These are phyloP conservation scores for Sander lucioperca DNA, from an alignment of 2,113 vertebrate genomes.

Conservation along the genomic window DNA sequence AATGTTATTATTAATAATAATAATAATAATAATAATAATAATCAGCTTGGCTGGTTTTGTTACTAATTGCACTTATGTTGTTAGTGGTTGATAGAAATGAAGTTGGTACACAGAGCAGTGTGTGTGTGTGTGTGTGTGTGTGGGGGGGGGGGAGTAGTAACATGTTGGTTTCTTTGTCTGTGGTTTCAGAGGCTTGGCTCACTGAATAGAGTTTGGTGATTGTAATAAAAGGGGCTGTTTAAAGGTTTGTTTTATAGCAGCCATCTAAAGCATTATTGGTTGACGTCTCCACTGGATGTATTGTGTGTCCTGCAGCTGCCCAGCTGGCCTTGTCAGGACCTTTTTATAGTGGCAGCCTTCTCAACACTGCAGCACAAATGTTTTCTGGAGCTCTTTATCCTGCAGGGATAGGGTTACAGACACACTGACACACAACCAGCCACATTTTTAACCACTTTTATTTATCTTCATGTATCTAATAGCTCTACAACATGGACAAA, in stretches of 20 bases:
- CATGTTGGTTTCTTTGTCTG: too few species aligned
- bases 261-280: not conserved
- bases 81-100: too few species aligned
- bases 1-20: too few species aligned
- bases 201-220: not conserved
- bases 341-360: slow-evolving; percentile 90
- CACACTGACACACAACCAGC: slow-evolving; percentile 37
- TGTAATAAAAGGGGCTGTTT: not conserved
- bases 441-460: slow-evolving; percentile 12
- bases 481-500: not conserved
- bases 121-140: too few species aligned
- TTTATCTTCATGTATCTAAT: not conserved
- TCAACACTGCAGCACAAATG: slow-evolving; percentile 80
- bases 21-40: too few species aligned
- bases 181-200: too few species aligned
- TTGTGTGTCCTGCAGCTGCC: slow-evolving; percentile 61
- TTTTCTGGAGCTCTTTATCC: slow-evolving; percentile 73
- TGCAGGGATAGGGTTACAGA: slow-evolving; percentile 76
- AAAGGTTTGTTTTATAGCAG: not conserved
- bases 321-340: slow-evolving; percentile 83
- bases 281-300: slow-evolving; percentile 19
- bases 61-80: too few species aligned
- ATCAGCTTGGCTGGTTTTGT: too few species aligned
- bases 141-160: too few species aligned
- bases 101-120: too few species aligned